Conservation (phyloP, 1,140 invertebrate species). For the Euwallacea fornicatus region DNA sequence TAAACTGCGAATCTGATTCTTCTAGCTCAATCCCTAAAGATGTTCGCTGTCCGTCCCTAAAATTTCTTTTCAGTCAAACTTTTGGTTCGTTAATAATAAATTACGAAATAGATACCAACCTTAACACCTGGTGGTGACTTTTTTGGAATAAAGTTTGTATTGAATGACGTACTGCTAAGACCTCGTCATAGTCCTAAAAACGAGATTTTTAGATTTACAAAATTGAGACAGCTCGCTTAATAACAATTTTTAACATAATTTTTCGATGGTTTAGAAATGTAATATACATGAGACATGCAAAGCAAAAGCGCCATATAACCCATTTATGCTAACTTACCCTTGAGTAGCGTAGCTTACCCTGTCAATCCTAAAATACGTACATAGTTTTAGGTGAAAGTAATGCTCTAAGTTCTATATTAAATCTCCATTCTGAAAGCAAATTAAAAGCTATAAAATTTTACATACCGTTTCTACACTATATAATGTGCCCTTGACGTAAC, state of each 20-base stretch:
- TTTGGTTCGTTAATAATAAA: background rate
- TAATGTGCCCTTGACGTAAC: no score
- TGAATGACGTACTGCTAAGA: constrained; percentile 43
- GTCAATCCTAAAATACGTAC: no score
- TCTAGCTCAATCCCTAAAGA: constrained; percentile 63
- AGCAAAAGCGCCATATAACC: no score
- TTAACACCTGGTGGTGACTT: constrained; percentile 38
- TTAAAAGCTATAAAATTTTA: no score
- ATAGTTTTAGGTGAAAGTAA: no score
- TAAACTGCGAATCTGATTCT: constrained; percentile 71
- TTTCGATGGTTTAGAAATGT: no score
- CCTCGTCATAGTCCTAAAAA: constrained; percentile 47
- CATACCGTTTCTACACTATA: no score
- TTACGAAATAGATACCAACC: constrained; percentile 26
- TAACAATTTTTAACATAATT: no score
- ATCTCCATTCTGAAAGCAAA: no score
- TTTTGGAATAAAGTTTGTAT: constrained; percentile 47
- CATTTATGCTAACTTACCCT: constrained; percentile 2
- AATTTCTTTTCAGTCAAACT: background rate
- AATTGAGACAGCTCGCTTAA: no score
- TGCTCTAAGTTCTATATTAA: no score
- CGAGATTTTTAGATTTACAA: background rate
- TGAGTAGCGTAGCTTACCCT: constrained; percentile 1
- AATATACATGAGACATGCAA: no score
- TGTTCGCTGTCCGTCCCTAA: constrained; percentile 57